phyloP scores from a whole-genome alignment of 2,113 vertebrate genomes.

The Rhinopomastus cyanomelas region DNA sequence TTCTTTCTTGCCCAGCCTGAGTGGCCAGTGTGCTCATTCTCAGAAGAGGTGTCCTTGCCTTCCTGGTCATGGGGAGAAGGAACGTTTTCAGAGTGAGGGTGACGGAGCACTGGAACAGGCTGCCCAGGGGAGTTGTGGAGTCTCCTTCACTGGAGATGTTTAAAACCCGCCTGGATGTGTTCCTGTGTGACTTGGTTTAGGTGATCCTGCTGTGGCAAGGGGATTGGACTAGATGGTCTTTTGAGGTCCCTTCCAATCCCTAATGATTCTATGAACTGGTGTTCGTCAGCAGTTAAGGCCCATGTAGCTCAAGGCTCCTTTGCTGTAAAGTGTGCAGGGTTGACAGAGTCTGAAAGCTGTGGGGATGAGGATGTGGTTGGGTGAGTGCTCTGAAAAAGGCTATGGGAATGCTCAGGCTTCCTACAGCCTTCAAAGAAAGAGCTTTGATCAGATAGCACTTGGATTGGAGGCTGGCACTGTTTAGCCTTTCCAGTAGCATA shows the following conservation, averaged over 20 bases:
- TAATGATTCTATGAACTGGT: neutral
- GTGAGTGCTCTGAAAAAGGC: neutral
- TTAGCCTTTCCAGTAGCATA: neutral
- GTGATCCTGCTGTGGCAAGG: too few species aligned
- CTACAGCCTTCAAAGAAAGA: neutral
- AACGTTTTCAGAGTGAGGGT: too few species aligned
- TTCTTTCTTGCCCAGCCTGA: neutral
- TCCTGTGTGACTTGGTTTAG: too few species aligned
- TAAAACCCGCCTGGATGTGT: too few species aligned
- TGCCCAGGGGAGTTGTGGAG: too few species aligned
- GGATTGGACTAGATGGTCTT: too few species aligned
- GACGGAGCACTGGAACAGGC: too few species aligned
- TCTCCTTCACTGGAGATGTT: too few species aligned
- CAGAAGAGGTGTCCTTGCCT: neutral
- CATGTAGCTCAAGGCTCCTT: neutral
- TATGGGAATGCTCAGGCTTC: neutral
- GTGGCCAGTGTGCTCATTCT: rapidly evolving
- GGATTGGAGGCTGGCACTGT: neutral
- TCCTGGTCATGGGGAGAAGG: neutral
- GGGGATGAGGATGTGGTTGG: neutral
- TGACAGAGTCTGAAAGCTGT: neutral
- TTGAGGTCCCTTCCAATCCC: too few species aligned
- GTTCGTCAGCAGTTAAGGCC: neutral
- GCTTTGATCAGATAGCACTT: neutral
- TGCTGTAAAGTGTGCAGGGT: neutral